Base-by-base conservation (phyloP, 2,888 invertebrate species). In the Spicauda simplicius region DNA sequence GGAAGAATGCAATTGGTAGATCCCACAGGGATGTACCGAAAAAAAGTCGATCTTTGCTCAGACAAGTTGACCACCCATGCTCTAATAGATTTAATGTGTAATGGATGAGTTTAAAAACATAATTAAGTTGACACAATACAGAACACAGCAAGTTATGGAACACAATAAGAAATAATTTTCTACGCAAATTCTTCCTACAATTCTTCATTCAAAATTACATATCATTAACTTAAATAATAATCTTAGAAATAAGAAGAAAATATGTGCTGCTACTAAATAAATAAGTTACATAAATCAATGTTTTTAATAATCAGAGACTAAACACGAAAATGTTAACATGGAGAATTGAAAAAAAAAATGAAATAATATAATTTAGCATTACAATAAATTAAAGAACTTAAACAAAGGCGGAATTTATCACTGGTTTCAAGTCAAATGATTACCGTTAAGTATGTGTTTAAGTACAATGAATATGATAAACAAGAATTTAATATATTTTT, bases 361-460 rank as follows among this genome's bases (percentile, higher is more conserved):
- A 14, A 14, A 41, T 14, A 41, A 14, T 41, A 14, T 12, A 41
- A 14, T 41, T 41, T 41, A 41, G 41, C 7, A 41, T 41, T 14
- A 41, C 14, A 41, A 41, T 14, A 6, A 55, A 50, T 50, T 7
- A 59, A 52, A 52, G 30, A 52, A 14, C n/a, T 30, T 50, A 60
- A 52, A 18, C 20, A 18, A 52, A 60, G 60, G 50, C 60, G 50
- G 50, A 60, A 50, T 50, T 30, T 58, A 45, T 58, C 45, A 58
- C 58, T 55, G 55, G n/a, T 14, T 6, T n/a, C 20, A 45, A 37
- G 18, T 41, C 41, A 57, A 58, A 45, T 55, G 30, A 14, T 20
- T 45, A 18, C 20, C 11, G 19, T 58, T 58, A 48, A 45, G 58
- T 58, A 30, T 58, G 8, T 25, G 30, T 25, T 58, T 48, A 45